Percentiles rank a stretch among this genome's conserved stretches.
These are phyloP conservation scores for Trematomus bernacchii DNA, from an alignment of 2,797 vertebrate species.

Conservation along the genomic window DNA sequence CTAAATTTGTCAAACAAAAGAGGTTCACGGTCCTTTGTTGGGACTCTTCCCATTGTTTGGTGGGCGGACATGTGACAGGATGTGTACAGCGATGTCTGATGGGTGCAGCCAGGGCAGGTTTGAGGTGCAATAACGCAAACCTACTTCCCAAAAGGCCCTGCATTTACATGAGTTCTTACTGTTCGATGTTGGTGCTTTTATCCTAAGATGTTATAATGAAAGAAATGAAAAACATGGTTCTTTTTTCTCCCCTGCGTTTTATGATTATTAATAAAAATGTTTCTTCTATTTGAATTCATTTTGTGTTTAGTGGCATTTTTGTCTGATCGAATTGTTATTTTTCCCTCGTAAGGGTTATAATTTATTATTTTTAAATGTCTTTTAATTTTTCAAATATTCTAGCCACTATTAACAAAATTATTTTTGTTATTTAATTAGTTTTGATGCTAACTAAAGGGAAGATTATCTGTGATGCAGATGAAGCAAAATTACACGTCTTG, in stretches of 20 bases:
- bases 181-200: slow-evolving; percentile 87
- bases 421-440: background rate
- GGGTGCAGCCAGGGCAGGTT: slow-evolving; percentile 78
- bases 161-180: slow-evolving; percentile 76
- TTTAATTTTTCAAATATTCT: too few species aligned
- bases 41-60: slow-evolving; percentile 7
- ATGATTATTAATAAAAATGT: slow-evolving; percentile 85
- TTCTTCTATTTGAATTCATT: slow-evolving; percentile 71
- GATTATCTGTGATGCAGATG: background rate
- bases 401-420: too few species aligned
- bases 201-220: slow-evolving; percentile 83
- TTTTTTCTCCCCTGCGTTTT: slow-evolving; percentile 71
- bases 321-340: slow-evolving; percentile 11
- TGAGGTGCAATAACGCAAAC: slow-evolving; percentile 86
- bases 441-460: background rate
- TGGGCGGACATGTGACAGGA: slow-evolving; percentile 35
- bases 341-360: too few species aligned
- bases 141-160: slow-evolving; percentile 78
- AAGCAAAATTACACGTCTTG: background rate
- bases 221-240: slow-evolving; percentile 78
- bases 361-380: too few species aligned
- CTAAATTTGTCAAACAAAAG: slow-evolving; percentile 45
- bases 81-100: slow-evolving; percentile 65
- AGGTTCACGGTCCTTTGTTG: slow-evolving; percentile 44
- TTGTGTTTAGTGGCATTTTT: slow-evolving; percentile 27